Evolutionary conservation across 2,113 vertebrate genomes (phyloP).

Genomic region (Barnardius zonarius): DNA sequence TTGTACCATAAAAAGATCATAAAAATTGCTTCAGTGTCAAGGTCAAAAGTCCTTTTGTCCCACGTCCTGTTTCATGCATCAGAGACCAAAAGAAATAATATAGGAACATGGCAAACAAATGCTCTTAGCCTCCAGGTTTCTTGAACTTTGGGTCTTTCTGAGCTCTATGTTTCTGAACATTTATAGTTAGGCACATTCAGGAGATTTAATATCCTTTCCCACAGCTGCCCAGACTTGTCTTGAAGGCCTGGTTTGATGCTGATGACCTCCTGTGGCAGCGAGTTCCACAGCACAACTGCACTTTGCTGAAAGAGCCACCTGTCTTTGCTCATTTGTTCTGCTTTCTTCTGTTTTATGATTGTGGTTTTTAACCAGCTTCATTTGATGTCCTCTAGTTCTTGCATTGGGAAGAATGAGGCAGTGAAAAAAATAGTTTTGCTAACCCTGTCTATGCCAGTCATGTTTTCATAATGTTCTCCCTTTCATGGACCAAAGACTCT

Average conservation of each 20-base stretch:
- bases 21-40: background rate
- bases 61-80: background rate
- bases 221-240: background rate
- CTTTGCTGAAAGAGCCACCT: background rate
- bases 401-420: background rate
- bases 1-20: background rate
- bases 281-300: background rate
- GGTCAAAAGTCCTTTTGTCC: background rate
- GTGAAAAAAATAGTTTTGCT: background rate
- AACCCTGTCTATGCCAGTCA: background rate
- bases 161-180: background rate
- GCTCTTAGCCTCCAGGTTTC: background rate
- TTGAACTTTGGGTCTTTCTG: background rate
- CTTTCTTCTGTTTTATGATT: background rate
- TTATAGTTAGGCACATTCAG: background rate
- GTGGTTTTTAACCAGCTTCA: background rate
- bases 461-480: background rate
- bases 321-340: background rate
- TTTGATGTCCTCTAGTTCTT: background rate
- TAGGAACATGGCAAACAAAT: accelerated
- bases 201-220: background rate
- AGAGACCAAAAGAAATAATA: background rate
- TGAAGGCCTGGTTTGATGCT: background rate
- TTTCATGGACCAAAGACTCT: background rate
- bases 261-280: background rate